Evolutionary conservation across 1,140 invertebrate species (phyloP), one percentile per base, ranked within the genome.

Genomic region (Metaphire vulgaris): DNA sequence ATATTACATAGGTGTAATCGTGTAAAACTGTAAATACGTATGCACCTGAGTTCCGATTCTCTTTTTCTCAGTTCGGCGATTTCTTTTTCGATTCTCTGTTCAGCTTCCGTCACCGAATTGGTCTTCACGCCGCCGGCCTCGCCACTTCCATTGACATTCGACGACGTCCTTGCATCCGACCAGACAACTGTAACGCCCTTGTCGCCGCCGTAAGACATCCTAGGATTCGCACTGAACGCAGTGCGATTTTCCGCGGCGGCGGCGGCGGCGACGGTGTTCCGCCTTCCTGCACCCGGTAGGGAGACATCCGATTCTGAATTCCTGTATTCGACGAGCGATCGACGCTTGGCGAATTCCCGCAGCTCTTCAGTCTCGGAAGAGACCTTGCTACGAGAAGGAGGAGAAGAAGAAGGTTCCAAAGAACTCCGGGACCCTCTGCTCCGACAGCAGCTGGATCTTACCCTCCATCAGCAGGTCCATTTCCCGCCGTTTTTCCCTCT

Each of bases 401-500:
- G n/a, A n/a, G n/a, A n/a, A n/a, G n/a, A 56, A 6, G 41, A 56
- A 56, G 41, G 41, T 56, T 21, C n/a, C n/a, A n/a, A 56, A 12
- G 41, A 21, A 6, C 21, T 56, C 77, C 75, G 85, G 85, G 6
- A 82, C 83, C 0, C 82, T 79, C 30, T 87, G 86, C 71, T 84
- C 82, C 12, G 86, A 87, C 21, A 83, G 83, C 14, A 85, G 86
- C 41, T 80, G 79, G 26, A 86, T 86, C 31, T 80, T 82, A 21
- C 87, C 87, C 68, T 81, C 81, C 29, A 80, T 81, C n/a, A 81
- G 76, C 14, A 88, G 80, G 65, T 86, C 86, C 65, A 82, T 80
- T 76, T 88, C 87, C 72, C 85, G 77, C 76, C 84, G 80, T 33
- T 83, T 84, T 28, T 86, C 85, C 76, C 88, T 84, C 74, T 86